These are phyloP conservation scores for Microplitis deprimator DNA, from an alignment of 2,888 invertebrate species.

Conservation along the genomic window DNA sequence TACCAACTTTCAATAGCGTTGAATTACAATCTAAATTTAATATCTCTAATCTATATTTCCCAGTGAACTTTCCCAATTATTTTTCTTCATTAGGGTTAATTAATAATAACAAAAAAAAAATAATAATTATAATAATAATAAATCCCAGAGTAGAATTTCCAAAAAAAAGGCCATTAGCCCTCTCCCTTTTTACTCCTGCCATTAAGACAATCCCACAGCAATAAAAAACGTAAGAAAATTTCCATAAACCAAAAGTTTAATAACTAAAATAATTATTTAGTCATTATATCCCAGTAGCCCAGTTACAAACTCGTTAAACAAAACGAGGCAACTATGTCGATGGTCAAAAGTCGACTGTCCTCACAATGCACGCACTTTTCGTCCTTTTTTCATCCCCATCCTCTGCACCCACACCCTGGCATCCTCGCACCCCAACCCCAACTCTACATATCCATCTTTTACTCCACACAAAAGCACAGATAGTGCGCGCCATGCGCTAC, in stretches of 20 bases:
- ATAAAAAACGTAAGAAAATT: not conserved
- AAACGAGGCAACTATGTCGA: conserved; percentile 54
- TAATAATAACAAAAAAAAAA: no score
- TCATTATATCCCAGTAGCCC: not conserved
- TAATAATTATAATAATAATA: no score
- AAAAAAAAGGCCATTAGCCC: no score
- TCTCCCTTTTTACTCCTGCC: no score
- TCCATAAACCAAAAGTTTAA: not conserved
- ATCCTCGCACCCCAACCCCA: conserved; percentile 31
- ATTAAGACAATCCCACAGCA: not conserved
- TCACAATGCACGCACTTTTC: conserved; percentile 39
- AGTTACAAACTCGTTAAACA: conserved; percentile 2
- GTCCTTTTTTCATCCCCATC: not conserved
- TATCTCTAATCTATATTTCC: no score
- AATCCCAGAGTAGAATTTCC: no score
- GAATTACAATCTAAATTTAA: no score
- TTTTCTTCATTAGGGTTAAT: no score
- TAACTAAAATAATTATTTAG: not conserved
- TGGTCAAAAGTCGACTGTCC: conserved; percentile 65
- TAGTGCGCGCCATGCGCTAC: conserved; percentile 61
- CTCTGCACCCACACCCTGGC: not conserved
- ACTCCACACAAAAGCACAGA: conserved; percentile 20
- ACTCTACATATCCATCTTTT: conserved; percentile 9
- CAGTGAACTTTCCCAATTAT: no score
- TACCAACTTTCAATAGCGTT: no score